These are phyloP conservation scores for Chloromyia formosa DNA, from an alignment of 2,888 invertebrate genomes.

Conservation along the genomic window DNA sequence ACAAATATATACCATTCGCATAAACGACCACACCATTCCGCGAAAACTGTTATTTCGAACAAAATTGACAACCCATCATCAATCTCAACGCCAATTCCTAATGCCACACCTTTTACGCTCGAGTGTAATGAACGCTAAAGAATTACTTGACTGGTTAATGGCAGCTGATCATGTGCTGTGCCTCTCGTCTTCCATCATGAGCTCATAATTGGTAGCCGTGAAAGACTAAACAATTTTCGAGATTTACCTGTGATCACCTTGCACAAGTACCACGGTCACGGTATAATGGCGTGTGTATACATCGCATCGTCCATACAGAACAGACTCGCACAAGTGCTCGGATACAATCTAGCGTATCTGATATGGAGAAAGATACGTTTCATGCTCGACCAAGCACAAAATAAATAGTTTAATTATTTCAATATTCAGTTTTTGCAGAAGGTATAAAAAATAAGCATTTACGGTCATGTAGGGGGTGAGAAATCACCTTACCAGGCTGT, in stretches of 20 bases:
- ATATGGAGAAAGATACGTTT: conserved; percentile 11
- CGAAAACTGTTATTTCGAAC: no score
- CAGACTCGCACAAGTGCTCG: no score
- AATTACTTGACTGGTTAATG: conserved; percentile 16
- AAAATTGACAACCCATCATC: not conserved
- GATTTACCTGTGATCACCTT: conserved; percentile 5
- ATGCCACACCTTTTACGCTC: not conserved
- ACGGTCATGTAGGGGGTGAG: no score
- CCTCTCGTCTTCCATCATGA: not conserved
- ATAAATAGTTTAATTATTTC: conserved; percentile 41
- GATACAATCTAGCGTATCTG: not conserved
- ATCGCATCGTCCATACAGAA: no score
- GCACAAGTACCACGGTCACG: conserved; percentile 2
- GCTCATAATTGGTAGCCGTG: conserved; percentile 24
- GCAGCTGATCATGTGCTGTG: conserved; percentile 5
- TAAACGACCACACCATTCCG: no score
- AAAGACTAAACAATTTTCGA: not conserved
- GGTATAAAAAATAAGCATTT: no score
- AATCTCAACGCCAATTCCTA: not conserved
- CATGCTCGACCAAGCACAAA: conserved; percentile 26
- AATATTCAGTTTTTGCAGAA: conserved; percentile 8
- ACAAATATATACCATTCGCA: no score
- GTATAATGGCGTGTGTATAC: no score
- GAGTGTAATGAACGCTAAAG: conserved; percentile 18
- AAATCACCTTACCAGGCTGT: no score